Evolutionary conservation across 2,888 invertebrate species (phyloP), one percentile per base, ranked within the genome.

Genomic region (Notodonta ziczac): DNA sequence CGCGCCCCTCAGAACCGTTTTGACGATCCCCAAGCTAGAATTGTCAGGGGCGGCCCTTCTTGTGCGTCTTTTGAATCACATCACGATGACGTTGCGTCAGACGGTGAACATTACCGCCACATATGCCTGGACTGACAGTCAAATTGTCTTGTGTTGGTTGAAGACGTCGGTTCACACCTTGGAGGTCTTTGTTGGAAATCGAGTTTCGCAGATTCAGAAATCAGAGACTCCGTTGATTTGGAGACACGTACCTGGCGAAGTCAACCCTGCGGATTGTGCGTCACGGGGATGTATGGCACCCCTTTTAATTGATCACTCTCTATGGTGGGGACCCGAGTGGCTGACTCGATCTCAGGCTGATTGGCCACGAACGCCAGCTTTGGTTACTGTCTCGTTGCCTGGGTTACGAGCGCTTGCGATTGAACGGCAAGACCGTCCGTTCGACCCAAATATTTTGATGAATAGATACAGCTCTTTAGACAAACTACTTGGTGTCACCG

Each of bases 221-320:
- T 56, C 60, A 13, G 62, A 63, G 35, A 59, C 62, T 5, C 40
- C 61, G n/a, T 32, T 39, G 16, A 50, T 56, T 7, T 69, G 70
- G 70, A 40, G 50, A 1, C 67, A 72, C 32, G 50, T n/a, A n/a
- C n/a, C n/a, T n/a, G n/a, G n/a, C n/a, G n/a, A n/a, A n/a, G n/a
- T n/a, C n/a, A n/a, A n/a, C 44, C 75, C 76, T 8, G 77, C 76
- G 0, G 78, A 81, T 58, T 71, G 69, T 53, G 77, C 77, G 0
- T 65, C 75, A n/a, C 62, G 79, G 57, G 78, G 78, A 0, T 44
- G 69, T 4, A 42, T 40, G 3, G 67, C 72, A 0, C 53, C 39
- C 4, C 62, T 70, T 48, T 62, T 76, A 0, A 0, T 58, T 1
- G 59, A 58, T 50, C 57, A 58, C 24, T 3, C 60, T 0, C 50